Conservation (phyloP, 2,797 vertebrate genomes). For the Anabacerthia variegaticeps region DNA sequence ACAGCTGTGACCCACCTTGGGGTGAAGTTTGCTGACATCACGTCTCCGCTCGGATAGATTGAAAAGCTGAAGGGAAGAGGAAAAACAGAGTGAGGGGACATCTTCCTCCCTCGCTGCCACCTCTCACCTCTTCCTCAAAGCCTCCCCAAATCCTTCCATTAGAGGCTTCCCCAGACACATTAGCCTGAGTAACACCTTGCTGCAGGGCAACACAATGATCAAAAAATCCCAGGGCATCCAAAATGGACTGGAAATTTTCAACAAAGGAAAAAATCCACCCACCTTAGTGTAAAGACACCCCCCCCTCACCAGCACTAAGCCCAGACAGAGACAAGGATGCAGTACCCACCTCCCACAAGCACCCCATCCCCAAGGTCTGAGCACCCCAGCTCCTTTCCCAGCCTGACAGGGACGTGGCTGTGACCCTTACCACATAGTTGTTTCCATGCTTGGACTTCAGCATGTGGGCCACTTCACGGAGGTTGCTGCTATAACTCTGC, state of each 20-base stretch:
- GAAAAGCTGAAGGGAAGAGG: slow-evolving; percentile 84
- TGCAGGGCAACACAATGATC: neutral
- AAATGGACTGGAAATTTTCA: neutral
- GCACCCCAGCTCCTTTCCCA: neutral
- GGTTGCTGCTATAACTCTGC: slow-evolving; percentile 89
- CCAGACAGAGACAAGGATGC: neutral
- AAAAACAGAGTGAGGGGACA: neutral
- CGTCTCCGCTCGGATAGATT: slow-evolving; percentile 93
- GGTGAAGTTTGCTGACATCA: slow-evolving; percentile 90
- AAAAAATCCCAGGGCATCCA: neutral
- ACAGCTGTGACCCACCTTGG: slow-evolving; percentile 82
- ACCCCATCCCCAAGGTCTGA: neutral
- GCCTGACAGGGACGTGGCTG: neutral
- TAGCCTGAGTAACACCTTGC: neutral
- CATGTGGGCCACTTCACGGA: slow-evolving; percentile 95
- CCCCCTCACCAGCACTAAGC: neutral
- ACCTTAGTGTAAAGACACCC: neutral
- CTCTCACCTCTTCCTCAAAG: neutral
- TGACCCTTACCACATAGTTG: slow-evolving; percentile 87
- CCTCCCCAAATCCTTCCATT: neutral
- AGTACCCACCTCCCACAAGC: neutral
- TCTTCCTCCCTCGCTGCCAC: neutral
- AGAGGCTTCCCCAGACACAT: neutral
- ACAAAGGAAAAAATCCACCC: neutral
- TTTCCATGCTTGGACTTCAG: slow-evolving; percentile 95